Evolutionary conservation across 2,888 invertebrate species (phyloP).

Genomic region (Agrochola lychnidis): DNA sequence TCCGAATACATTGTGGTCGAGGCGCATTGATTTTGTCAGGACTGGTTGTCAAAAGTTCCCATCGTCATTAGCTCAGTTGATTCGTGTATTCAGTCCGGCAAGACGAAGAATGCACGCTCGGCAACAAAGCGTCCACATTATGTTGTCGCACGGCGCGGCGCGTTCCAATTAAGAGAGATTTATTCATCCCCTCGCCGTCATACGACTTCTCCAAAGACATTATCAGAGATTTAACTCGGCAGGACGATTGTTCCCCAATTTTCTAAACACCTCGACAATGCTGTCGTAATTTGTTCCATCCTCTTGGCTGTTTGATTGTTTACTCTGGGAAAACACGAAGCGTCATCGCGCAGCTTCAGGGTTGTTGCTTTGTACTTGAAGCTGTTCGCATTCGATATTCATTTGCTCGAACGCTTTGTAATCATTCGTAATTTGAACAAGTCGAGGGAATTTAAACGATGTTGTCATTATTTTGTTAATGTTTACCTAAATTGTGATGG

Average conservation of each 20-base stretch:
- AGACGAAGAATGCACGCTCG: conserved; percentile 80
- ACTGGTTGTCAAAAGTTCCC: conserved; percentile 79
- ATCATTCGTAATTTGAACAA: conserved; percentile 80
- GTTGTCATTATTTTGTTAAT: conserved; percentile 74
- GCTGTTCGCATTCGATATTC: conserved; percentile 84
- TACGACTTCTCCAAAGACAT: conserved; percentile 84
- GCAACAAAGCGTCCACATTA: conserved; percentile 86
- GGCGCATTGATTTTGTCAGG: conserved; percentile 73
- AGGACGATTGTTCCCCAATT: conserved; percentile 88
- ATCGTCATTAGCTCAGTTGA: conserved; percentile 82
- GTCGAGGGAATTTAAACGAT: conserved; percentile 77
- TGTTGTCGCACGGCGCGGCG: conserved; percentile 85
- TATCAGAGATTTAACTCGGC: conserved; percentile 87
- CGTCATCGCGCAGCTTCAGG: conserved; percentile 78
- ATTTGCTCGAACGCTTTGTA: conserved; percentile 83
- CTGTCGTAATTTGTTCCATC: conserved; percentile 87
- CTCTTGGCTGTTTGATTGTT: conserved; percentile 85
- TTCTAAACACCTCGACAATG: conserved; percentile 88
- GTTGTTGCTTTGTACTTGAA: conserved; percentile 79
- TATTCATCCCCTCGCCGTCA: conserved; percentile 85
- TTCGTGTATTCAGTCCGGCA: conserved; percentile 80
- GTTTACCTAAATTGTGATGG: conserved; percentile 72
- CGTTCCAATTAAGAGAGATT: conserved; percentile 88
- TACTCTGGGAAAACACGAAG: conserved; percentile 82
- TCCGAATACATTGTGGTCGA: conserved; percentile 62